Percentiles rank a stretch among this genome's conserved stretches.
Conservation (phyloP, 2,113 vertebrate genomes). For the Pangasianodon hypophthalmus region DNA sequence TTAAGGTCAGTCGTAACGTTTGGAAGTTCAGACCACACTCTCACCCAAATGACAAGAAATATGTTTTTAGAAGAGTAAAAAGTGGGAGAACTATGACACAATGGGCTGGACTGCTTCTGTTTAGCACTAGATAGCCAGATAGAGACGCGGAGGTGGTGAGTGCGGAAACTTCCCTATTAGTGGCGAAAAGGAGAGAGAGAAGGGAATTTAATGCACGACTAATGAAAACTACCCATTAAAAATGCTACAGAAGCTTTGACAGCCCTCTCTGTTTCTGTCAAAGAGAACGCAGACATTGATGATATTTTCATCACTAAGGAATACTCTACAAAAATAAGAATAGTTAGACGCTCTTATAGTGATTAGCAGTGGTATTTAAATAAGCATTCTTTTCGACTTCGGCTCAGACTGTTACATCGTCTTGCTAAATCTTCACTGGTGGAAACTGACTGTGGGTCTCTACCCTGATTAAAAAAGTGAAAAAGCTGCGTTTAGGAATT, state of each 20-base stretch:
- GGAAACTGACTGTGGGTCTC: not conserved
- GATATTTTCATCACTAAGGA: not conserved
- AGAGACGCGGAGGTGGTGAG: too few species aligned
- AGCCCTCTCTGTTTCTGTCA: not conserved
- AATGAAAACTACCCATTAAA: not conserved
- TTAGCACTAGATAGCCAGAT: too few species aligned
- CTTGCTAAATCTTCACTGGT: constrained; percentile 14
- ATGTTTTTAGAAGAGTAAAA: not conserved
- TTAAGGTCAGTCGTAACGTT: not conserved
- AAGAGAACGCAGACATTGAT: not conserved
- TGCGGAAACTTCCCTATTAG: not conserved
- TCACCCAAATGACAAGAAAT: not conserved
- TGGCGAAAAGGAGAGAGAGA: not conserved
- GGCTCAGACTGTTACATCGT: not conserved
- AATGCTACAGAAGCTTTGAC: not conserved
- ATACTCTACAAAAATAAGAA: not conserved
- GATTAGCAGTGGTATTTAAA: not conserved
- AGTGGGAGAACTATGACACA: not conserved
- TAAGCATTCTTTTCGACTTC: not conserved
- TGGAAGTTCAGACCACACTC: not conserved
- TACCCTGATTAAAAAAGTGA: constrained; percentile 4
- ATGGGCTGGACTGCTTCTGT: not conserved
- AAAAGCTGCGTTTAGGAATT: not conserved
- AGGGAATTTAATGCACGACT: not conserved
- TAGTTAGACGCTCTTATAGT: not conserved